phyloP scores from a whole-genome alignment of 2,888 invertebrate species.

The Synergus itoensis region DNA sequence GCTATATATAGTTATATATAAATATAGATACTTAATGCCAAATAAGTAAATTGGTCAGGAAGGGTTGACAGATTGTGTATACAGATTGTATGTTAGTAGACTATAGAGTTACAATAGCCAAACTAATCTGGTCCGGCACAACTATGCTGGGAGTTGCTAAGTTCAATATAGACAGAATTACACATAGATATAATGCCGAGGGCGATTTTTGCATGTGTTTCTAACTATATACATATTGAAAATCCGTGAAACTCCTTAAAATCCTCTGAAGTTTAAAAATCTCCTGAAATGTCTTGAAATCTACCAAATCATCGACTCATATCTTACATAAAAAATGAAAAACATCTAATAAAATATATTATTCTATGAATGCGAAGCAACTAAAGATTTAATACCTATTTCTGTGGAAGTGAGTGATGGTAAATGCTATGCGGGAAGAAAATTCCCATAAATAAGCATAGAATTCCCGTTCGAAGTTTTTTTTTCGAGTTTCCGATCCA shows the following conservation, averaged over 20 bases:
- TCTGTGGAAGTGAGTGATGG: neutral
- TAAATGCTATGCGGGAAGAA: neutral
- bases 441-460: neutral
- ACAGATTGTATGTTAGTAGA: slow-evolving; percentile 44
- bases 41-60: slow-evolving; percentile 34
- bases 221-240: slow-evolving; percentile 54
- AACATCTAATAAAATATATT: neutral
- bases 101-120: slow-evolving; percentile 66
- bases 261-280: no score
- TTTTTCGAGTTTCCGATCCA: slow-evolving; percentile 15
- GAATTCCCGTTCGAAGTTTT: slow-evolving; percentile 3
- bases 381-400: neutral
- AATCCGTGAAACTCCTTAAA: no score
- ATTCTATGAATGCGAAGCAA: neutral
- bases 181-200: slow-evolving; percentile 56
- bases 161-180: slow-evolving; percentile 72
- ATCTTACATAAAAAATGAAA: neutral
- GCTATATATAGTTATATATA: neutral
- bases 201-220: slow-evolving; percentile 61
- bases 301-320: no score
- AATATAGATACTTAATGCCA: slow-evolving; percentile 11
- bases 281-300: no score
- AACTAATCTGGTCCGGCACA: slow-evolving; percentile 72
- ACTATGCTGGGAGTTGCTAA: slow-evolving; percentile 60
- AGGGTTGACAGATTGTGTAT: slow-evolving; percentile 66